These are phyloP conservation scores for Gadopsis bispinosus DNA, from an alignment of 2,797 vertebrate species.

Conservation along the genomic window DNA sequence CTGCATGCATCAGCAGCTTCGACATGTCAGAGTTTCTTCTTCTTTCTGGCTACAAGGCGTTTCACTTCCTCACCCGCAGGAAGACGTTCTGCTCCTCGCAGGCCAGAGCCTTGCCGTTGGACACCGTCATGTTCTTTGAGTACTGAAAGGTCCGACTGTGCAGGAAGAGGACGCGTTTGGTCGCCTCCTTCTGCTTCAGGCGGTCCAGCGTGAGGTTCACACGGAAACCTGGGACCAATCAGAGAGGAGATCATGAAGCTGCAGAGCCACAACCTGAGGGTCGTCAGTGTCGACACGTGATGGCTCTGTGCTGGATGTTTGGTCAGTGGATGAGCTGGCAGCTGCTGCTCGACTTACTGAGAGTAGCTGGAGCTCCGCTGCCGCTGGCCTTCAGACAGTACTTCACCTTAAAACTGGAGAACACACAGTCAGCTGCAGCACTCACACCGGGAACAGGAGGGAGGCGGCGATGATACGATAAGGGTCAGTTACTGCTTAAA, in stretches of 20 bases:
- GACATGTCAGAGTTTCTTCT: too few species aligned
- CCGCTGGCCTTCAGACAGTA: slow-evolving; percentile 93
- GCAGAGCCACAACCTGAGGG: not conserved
- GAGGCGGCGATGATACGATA: too few species aligned
- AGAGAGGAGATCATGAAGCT: slow-evolving; percentile 8
- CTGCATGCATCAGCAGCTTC: too few species aligned
- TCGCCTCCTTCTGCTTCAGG: slow-evolving; percentile 94
- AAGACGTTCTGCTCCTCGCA: slow-evolving; percentile 93
- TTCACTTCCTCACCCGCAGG: slow-evolving; percentile 85
- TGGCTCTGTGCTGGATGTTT: not conserved
- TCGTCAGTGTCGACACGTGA: too few species aligned
- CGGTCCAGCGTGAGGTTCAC: slow-evolving; percentile 94
- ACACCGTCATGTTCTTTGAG: slow-evolving; percentile 90
- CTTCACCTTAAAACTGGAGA: slow-evolving; percentile 90
- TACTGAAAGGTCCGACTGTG: slow-evolving; percentile 85
- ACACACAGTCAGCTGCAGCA: not conserved
- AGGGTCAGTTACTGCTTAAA: too few species aligned
- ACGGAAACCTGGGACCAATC: slow-evolving; percentile 86
- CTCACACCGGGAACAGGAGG: not conserved
- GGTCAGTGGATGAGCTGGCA: too few species aligned
- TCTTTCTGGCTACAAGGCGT: too few species aligned
- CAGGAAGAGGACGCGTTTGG: slow-evolving; percentile 93
- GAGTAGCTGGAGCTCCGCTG: slow-evolving; percentile 81
- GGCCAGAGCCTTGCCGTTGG: slow-evolving; percentile 79
- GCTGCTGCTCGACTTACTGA: slow-evolving; percentile 85